phyloP scores from a whole-genome alignment of 2,797 vertebrate genomes.

The Nyctibius grandis region DNA sequence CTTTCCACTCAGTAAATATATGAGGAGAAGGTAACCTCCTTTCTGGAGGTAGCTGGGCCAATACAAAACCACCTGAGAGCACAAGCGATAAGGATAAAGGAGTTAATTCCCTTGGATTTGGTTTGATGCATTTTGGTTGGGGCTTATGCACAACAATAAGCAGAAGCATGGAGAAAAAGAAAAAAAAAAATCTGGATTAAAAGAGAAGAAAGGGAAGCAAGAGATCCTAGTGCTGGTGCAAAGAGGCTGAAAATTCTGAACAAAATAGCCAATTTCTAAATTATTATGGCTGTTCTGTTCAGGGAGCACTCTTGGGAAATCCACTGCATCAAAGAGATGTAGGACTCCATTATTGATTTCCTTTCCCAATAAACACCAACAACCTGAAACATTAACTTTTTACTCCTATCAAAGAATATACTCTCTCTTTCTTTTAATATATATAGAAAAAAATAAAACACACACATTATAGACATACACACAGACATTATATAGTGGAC shows the following conservation, averaged over 20 bases:
- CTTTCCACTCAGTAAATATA: background rate
- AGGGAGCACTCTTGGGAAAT: background rate
- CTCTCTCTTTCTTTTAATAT: background rate
- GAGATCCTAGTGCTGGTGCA: background rate
- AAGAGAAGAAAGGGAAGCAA: background rate
- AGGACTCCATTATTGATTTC: background rate
- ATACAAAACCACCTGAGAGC: background rate
- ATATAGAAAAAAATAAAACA: background rate
- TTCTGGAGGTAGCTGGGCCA: background rate
- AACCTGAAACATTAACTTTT: background rate
- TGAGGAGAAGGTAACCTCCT: background rate
- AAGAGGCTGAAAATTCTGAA: background rate
- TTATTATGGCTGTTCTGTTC: background rate
- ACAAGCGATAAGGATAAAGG: background rate
- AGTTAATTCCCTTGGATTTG: background rate
- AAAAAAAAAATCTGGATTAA: background rate
- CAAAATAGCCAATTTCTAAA: background rate
- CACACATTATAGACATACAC: background rate
- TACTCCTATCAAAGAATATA: background rate
- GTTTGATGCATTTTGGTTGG: background rate
- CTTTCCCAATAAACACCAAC: background rate
- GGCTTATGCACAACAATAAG: background rate
- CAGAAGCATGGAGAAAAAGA: background rate
- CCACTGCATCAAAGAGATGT: background rate
- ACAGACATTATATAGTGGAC: fast-evolving